Base-by-base conservation (phyloP, 2,888 invertebrate genomes). In the Cephonodes hylas region DNA sequence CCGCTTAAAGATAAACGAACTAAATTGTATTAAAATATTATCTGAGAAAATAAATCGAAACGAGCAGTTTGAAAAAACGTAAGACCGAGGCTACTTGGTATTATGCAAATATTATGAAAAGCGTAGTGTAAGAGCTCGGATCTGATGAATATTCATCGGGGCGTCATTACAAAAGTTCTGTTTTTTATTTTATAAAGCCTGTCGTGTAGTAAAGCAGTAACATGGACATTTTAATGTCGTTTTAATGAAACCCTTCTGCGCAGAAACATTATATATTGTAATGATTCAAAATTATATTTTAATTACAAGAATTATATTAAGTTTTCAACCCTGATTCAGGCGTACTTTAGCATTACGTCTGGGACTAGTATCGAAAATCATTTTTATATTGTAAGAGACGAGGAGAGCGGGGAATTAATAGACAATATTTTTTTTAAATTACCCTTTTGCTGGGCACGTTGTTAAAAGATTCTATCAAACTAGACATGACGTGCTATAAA, bases 51-150 rank as follows among this genome's bases (percentile, higher is more conserved):
- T 56, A 42, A 44, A 61, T 56, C 42, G n/a, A 56, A 61, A 44
- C 34, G 15, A 15, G 34, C 38, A 23, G 34, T 20, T n/a, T 46
- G 31, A 59, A 42, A 60, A 53, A 60, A 60, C 38, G 42, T 42
- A 42, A 23, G 53, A 46, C 15, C 25, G 66, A 67, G 70, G 67
- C 69, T 70, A 63, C 69, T 73, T 73, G 63, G 70, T 68, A 74
- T 74, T 76, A 79, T 79, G 79, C 71, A 68, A 79, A 79, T 79
- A 67, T 75, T 73, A 71, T 73, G 75, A 76, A 75, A 73, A 75
- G 69, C 73, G 71, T 67, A 71, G 73, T 73, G 70, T 75, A 75
- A 71, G 71, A 71, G 73, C 70, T 63, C 45, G 66, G 27, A 68
- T 63, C 65, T 71, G 62, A 73, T 79, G 79, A 76, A 78, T 78